Base-by-base conservation (phyloP, 1,140 invertebrate species). In the Monomorium pharaonis region DNA sequence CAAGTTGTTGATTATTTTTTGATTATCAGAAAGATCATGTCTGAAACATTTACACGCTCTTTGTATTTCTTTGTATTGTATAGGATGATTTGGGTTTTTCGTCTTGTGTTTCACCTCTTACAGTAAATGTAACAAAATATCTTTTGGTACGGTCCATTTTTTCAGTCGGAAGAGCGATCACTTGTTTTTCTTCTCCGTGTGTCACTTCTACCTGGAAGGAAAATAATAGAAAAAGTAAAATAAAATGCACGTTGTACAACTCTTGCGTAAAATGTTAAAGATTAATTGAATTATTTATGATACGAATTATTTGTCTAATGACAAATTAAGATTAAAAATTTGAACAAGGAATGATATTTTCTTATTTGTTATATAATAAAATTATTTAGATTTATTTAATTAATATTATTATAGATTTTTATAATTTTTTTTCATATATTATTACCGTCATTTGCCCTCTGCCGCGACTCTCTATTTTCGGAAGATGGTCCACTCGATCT, bases 121-220 rank as follows among this genome's bases (percentile, higher is more conserved):
- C 97, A 16, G 98, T 98, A 91, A 98, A 98, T 24, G 98, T 98
- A 67, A 98, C 98, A 92, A 98, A 98, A 94, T 98, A 98, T 91
- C 97, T 96, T 94, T 98, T 98, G 91, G 97, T 98, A 92, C 97
- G 97, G 93, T 98, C 97, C 90, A 98, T 94, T 93, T 96, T 97
- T 91, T 98, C 97, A 84, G 98, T 97, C 47, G 98, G 98, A 93
- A 98, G 95, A 90, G 98, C 97, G 92, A 98, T 98, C 84, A 98
- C 95, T 94, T 98, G 97, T 91, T 97, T 97, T 90, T 97, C 97
- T 56, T 96, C 96, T 21, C 97, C 97, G 90, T 98, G 97, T 75
- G 96, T 97, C 49, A 98, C 95, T 94, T 98, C 97, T 89, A 98
- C 94, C 95, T 95, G 18, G 18, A 49, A 77, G 27, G 62, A 24